Evolutionary conservation across 2,888 invertebrate species (phyloP).

Genomic region (Chesias legatella): DNA sequence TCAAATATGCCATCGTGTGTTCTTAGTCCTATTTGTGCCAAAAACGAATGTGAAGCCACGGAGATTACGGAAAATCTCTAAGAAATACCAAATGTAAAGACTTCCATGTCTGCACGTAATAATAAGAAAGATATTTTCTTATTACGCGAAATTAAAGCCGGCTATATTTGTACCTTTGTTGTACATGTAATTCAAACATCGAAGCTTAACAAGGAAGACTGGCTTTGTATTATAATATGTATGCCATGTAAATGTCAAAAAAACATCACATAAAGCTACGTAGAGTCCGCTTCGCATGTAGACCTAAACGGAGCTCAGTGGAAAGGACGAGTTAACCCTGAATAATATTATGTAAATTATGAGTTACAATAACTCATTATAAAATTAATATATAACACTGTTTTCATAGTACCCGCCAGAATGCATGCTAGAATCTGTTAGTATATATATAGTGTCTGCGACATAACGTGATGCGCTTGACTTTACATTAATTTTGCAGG

Average conservation of each 20-base stretch:
- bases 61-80: slow-evolving; percentile 20
- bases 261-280: background rate
- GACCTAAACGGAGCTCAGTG: background rate
- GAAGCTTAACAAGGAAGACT: slow-evolving; percentile 3
- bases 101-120: slow-evolving; percentile 22
- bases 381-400: slow-evolving; percentile 11
- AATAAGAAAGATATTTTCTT: slow-evolving; percentile 21
- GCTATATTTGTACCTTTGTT: slow-evolving; percentile 8
- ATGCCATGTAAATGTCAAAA: slow-evolving; percentile 7
- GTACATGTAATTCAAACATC: slow-evolving; percentile 7
- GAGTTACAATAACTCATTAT: slow-evolving; percentile 13
- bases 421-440: slow-evolving; percentile 13
- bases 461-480: slow-evolving; percentile 16
- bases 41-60: no score
- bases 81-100: slow-evolving; percentile 11
- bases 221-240: slow-evolving; percentile 7
- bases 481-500: slow-evolving; percentile 26
- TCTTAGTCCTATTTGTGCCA: no score
- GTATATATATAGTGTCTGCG: background rate
- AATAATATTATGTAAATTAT: background rate
- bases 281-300: background rate
- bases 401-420: slow-evolving; percentile 15
- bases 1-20: no score
- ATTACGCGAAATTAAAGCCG: slow-evolving; percentile 10
- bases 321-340: background rate